These are phyloP conservation scores for Polyergus mexicanus DNA, from an alignment of 1,140 invertebrate genomes.

Conservation along the genomic window DNA sequence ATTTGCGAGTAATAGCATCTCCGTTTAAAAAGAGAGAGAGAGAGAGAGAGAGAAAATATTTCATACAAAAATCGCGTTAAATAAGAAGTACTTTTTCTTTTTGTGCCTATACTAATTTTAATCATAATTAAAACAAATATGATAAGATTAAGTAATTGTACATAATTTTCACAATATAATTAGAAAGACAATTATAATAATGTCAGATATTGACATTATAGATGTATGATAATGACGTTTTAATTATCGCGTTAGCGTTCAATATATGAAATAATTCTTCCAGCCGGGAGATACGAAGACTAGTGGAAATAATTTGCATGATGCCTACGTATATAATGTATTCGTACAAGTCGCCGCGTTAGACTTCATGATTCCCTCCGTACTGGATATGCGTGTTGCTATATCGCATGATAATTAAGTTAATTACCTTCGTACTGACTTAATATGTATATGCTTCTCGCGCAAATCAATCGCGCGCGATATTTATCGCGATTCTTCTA, in stretches of 20 bases:
- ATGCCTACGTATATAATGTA: slow-evolving; percentile 30
- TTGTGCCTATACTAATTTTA: background rate
- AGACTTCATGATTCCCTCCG: slow-evolving; percentile 66
- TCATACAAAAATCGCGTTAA: background rate
- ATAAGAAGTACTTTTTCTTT: background rate
- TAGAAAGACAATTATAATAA: slow-evolving; percentile 21
- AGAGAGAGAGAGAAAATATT: background rate
- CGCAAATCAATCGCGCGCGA: slow-evolving; percentile 15
- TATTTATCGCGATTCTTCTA: slow-evolving; percentile 18
- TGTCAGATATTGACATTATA: slow-evolving; percentile 36
- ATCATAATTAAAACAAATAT: slow-evolving; percentile 5
- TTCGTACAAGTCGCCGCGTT: slow-evolving; percentile 17
- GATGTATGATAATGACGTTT: slow-evolving; percentile 56
- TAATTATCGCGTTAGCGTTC: slow-evolving; percentile 55
- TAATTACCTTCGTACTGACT: slow-evolving; percentile 73
- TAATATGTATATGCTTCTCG: slow-evolving; percentile 46
- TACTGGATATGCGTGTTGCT: slow-evolving; percentile 39
- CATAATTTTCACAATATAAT: background rate
- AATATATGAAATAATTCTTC: slow-evolving; percentile 36
- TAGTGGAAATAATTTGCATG: slow-evolving; percentile 56
- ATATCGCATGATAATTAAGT: slow-evolving; percentile 78
- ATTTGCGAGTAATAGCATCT: background rate
- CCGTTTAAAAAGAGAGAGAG: background rate
- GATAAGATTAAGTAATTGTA: background rate
- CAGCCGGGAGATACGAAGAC: background rate